Percentiles rank a stretch among this genome's conserved stretches.
These are phyloP conservation scores for Geotrypetes seraphini DNA, from an alignment of 2,797 vertebrate species.

Conservation along the genomic window DNA sequence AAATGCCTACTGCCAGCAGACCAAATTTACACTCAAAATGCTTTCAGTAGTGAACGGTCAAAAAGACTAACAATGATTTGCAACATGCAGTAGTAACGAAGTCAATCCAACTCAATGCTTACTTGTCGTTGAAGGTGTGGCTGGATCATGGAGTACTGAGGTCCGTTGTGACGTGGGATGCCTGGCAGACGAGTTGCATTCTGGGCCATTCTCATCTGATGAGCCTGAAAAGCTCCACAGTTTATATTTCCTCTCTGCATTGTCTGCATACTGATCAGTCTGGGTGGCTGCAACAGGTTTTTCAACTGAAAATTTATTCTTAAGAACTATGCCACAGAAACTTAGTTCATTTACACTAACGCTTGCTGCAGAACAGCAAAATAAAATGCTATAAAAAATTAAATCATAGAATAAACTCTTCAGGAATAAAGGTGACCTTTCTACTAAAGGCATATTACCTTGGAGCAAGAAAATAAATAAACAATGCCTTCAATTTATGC, in stretches of 20 bases:
- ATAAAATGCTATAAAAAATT: no score
- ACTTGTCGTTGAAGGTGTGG: slow-evolving; percentile 97
- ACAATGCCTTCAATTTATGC: no score
- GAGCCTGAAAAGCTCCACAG: slow-evolving; percentile 82
- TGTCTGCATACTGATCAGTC: slow-evolving; percentile 96
- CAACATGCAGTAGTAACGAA: background rate
- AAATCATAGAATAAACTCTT: no score
- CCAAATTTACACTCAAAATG: no score
- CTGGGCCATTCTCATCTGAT: slow-evolving; percentile 85
- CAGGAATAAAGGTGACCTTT: no score
- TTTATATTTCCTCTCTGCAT: slow-evolving; percentile 87
- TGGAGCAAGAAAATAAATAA: no score
- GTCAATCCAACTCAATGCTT: slow-evolving; percentile 10
- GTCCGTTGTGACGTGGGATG: slow-evolving; percentile 81
- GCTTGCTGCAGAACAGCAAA: no score
- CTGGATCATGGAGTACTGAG: slow-evolving; percentile 94
- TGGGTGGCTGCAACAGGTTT: slow-evolving; percentile 74
- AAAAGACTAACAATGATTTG: background rate
- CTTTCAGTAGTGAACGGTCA: background rate
- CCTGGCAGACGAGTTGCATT: slow-evolving; percentile 73
- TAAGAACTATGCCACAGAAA: no score
- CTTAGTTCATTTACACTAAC: no score
- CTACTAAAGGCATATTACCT: no score
- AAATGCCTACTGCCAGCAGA: no score
- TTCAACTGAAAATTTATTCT: background rate